These are phyloP conservation scores for Caenorhabditis angaria DNA, from an alignment of 2,888 invertebrate species.

Conservation along the genomic window DNA sequence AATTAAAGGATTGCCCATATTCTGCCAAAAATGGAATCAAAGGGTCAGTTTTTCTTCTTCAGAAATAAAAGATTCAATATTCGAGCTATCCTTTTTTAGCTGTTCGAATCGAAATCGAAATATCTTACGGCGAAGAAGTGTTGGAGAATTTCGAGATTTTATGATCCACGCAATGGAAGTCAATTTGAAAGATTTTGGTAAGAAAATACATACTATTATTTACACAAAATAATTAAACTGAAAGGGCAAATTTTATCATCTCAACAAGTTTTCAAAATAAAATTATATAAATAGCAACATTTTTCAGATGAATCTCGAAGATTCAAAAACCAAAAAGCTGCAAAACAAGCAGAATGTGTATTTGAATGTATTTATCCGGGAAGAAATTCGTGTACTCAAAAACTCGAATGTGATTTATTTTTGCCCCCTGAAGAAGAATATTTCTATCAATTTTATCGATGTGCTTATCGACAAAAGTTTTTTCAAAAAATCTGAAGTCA, in stretches of 20 bases:
- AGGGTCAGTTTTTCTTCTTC: constrained; percentile 6
- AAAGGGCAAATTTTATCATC: too few relatives aligned
- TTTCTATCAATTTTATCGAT: constrained; percentile 20
- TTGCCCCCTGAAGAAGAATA: constrained; percentile 31
- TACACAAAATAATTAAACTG: too few relatives aligned
- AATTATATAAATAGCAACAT: too few relatives aligned
- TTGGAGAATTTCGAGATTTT: constrained; percentile 31
- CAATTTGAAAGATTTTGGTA: constrained; percentile 16
- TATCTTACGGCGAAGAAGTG: constrained; percentile 15
- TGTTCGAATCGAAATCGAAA: constrained; percentile 24
- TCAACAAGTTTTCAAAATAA: too few relatives aligned
- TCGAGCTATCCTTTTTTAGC: background rate
- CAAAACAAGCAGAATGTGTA: constrained; percentile 29
- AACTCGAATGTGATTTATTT: constrained; percentile 32
- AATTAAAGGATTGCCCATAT: constrained; percentile 25
- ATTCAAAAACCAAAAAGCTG: constrained; percentile 25
- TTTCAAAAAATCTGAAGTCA: constrained; percentile 23
- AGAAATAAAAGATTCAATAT: background rate
- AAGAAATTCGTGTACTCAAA: constrained; percentile 26
- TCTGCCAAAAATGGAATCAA: constrained; percentile 12
- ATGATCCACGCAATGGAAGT: constrained; percentile 22
- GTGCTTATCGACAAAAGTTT: constrained; percentile 15
- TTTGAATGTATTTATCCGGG: constrained; percentile 42
- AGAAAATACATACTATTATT: too few relatives aligned
- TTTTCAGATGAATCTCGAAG: constrained; percentile 20